phyloP scores from a whole-genome alignment of 2,888 invertebrate genomes.

The Oligia latruncula region DNA sequence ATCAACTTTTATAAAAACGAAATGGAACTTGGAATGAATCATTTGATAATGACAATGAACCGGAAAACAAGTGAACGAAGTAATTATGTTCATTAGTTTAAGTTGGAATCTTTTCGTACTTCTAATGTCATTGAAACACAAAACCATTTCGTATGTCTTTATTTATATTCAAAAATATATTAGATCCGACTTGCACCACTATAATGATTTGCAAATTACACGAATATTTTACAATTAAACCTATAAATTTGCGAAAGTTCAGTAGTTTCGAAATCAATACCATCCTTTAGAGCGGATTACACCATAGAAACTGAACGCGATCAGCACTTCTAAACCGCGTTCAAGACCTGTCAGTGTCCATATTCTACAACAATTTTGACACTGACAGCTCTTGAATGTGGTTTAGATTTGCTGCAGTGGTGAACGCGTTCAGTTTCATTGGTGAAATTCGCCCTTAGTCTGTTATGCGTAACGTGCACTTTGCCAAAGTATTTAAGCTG shows the following conservation, averaged over 20 bases:
- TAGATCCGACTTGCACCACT: background rate
- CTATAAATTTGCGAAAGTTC: background rate
- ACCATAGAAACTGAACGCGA: background rate
- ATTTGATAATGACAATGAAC: background rate
- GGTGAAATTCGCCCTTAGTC: background rate
- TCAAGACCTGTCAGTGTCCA: too few relatives aligned
- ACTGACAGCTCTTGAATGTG: background rate
- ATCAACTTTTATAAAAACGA: background rate
- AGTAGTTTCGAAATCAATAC: background rate
- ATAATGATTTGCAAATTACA: background rate
- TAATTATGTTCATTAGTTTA: background rate
- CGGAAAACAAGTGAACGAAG: background rate
- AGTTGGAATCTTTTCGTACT: background rate
- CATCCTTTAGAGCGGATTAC: background rate
- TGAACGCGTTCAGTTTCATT: background rate
- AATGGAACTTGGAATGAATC: background rate
- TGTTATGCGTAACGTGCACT: background rate
- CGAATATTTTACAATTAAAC: too few relatives aligned
- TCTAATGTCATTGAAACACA: background rate
- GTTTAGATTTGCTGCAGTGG: background rate
- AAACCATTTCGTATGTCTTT: background rate
- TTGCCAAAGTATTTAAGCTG: background rate
- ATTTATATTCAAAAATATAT: background rate
- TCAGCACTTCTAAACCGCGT: background rate
- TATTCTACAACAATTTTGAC: background rate